Conservation (phyloP, 2,113 vertebrate species). For the Brienomyrus brachyistius region DNA sequence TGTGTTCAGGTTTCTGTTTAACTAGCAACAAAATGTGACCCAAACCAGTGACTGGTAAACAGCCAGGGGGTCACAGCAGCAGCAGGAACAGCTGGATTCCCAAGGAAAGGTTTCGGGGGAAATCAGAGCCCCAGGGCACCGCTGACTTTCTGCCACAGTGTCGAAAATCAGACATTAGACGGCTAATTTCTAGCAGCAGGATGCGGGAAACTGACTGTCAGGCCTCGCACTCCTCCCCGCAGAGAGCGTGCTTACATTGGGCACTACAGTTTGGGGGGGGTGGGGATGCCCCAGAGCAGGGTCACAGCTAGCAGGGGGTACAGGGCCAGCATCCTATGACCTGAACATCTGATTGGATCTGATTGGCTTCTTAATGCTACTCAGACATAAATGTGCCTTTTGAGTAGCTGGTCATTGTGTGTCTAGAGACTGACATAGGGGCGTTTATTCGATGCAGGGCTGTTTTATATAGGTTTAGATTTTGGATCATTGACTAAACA, state of each 20-base stretch:
- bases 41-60: constrained; percentile 34
- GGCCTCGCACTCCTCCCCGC: constrained; percentile 52
- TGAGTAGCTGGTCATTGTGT: neutral
- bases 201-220: constrained; percentile 37
- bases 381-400: neutral
- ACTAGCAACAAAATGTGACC: constrained; percentile 28
- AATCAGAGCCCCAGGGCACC: constrained; percentile 54
- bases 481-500: neutral
- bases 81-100: constrained; percentile 47
- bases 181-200: constrained; percentile 91
- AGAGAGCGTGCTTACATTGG: constrained; percentile 56
- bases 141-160: constrained; percentile 52
- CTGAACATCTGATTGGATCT: neutral
- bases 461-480: neutral
- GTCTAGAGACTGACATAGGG: neutral
- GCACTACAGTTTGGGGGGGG: constrained; percentile 39
- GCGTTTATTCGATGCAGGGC: neutral
- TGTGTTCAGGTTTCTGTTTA: constrained; percentile 15
- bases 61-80: constrained; percentile 29
- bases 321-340: neutral
- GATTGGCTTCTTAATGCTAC: neutral
- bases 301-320: neutral
- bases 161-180: constrained; percentile 66
- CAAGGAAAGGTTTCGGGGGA: constrained; percentile 65
- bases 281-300: constrained; percentile 33